A percentile compares a stretch with the other conserved stretches of the same genome.
These are phyloP conservation scores for Piaya cayana DNA, from an alignment of 2,113 vertebrate species.

Conservation along the genomic window DNA sequence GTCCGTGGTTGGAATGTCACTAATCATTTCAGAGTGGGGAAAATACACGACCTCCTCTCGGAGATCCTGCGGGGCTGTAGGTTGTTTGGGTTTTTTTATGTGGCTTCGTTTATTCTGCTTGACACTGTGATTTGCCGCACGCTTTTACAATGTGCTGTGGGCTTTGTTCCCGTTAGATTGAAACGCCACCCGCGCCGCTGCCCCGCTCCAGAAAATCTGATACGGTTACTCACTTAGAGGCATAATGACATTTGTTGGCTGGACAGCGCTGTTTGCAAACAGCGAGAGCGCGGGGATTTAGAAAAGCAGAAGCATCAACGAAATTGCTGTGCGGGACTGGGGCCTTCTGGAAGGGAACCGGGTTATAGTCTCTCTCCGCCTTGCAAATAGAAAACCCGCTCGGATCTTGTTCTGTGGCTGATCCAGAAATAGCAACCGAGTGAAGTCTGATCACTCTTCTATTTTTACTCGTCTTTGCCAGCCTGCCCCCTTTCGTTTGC, in stretches of 20 bases:
- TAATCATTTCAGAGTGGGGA: slow-evolving; percentile 23
- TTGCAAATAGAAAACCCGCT: slow-evolving; percentile 8
- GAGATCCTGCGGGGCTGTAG: not conserved
- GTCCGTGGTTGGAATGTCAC: not conserved
- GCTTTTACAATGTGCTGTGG: slow-evolving; percentile 14
- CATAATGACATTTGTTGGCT: slow-evolving; percentile 9
- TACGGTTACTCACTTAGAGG: slow-evolving; percentile 17
- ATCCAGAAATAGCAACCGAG: slow-evolving; percentile 48
- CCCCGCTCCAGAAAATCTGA: slow-evolving; percentile 44
- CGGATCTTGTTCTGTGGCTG: not conserved
- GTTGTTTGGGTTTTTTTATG: slow-evolving; percentile 16
- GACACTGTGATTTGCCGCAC: slow-evolving; percentile 5
- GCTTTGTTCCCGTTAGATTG: slow-evolving; percentile 42
- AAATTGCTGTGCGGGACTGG: not conserved
- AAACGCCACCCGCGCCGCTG: slow-evolving; percentile 48
- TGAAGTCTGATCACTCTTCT: slow-evolving; percentile 33
- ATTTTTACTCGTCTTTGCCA: slow-evolving; percentile 29
- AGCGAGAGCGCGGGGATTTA: not conserved
- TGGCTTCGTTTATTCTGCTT: slow-evolving; percentile 29
- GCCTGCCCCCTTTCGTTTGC: slow-evolving; percentile 34
- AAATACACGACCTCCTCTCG: not conserved
- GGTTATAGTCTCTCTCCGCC: not conserved
- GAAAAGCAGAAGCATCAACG: slow-evolving; percentile 10
- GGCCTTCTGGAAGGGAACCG: not conserved
- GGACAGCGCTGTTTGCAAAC: not conserved